Conservation (phyloP, 2,797 vertebrate species). For the Cuculus canorus region DNA sequence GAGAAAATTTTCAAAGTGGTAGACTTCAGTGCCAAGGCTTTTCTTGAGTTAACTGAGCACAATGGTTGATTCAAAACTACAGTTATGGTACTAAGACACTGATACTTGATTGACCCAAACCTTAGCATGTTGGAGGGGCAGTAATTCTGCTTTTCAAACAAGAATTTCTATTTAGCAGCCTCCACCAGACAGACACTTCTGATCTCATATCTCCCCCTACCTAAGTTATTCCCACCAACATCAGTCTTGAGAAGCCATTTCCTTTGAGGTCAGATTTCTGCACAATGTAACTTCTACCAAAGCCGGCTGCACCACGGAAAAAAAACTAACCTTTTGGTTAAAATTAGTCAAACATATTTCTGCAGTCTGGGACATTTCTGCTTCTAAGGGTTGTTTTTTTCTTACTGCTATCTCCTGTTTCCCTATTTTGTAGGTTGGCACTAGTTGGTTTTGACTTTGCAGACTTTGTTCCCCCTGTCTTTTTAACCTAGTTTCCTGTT, state of each 20-base stretch:
- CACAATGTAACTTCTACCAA: neutral
- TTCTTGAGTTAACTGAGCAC: neutral
- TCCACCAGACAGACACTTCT: neutral
- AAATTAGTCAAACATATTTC: neutral
- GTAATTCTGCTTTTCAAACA: neutral
- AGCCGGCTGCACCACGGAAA: neutral
- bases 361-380: neutral
- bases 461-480: neutral
- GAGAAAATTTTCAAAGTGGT: neutral
- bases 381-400: neutral
- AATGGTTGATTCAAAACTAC: neutral
- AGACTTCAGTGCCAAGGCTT: neutral
- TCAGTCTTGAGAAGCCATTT: neutral
- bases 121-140: neutral
- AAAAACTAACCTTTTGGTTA: neutral
- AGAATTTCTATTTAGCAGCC: neutral
- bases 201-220: neutral
- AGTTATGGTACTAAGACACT: neutral
- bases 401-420: neutral
- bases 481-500: neutral
- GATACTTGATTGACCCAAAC: accelerated
- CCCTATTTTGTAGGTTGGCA: neutral
- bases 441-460: neutral
- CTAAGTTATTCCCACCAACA: neutral
- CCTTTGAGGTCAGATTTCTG: neutral